These are phyloP conservation scores for Xylota segnis DNA, from an alignment of 2,888 invertebrate species.

Conservation along the genomic window DNA sequence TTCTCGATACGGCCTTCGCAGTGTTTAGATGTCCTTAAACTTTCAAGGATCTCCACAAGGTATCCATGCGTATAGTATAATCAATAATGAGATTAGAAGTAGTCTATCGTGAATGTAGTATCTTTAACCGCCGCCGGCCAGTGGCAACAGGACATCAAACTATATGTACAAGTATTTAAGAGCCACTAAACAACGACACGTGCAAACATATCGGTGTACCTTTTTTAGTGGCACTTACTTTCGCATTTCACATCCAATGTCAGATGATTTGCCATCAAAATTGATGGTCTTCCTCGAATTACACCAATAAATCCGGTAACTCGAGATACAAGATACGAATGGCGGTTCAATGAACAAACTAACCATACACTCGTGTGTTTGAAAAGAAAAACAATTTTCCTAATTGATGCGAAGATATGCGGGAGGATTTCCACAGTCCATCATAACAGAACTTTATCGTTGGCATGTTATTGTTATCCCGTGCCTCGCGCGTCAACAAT, in stretches of 20 bases:
- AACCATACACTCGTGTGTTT: not conserved
- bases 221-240: conserved; percentile 5
- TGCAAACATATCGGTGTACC: not conserved
- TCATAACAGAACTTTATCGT: conserved; percentile 19
- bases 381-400: conserved; percentile 12
- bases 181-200: conserved; percentile 5
- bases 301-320: conserved; percentile 27
- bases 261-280: conserved; percentile 5
- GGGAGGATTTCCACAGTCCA: not conserved
- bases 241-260: conserved; percentile 8
- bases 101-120: not conserved
- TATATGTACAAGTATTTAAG: not conserved
- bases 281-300: conserved; percentile 16
- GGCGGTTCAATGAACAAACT: not conserved
- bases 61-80: not conserved
- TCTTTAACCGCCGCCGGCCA: not conserved
- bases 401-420: conserved; percentile 17
- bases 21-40: conserved; percentile 31
- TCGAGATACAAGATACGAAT: not conserved
- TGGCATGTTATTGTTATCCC: conserved; percentile 2
- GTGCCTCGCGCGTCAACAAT: not conserved
- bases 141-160: not conserved
- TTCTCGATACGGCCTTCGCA: conserved; percentile 25
- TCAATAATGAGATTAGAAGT: conserved; percentile 3
- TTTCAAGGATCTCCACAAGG: conserved; percentile 8